These are phyloP conservation scores for Marmota monax DNA, from an alignment of 2,113 vertebrate species.

Conservation along the genomic window DNA sequence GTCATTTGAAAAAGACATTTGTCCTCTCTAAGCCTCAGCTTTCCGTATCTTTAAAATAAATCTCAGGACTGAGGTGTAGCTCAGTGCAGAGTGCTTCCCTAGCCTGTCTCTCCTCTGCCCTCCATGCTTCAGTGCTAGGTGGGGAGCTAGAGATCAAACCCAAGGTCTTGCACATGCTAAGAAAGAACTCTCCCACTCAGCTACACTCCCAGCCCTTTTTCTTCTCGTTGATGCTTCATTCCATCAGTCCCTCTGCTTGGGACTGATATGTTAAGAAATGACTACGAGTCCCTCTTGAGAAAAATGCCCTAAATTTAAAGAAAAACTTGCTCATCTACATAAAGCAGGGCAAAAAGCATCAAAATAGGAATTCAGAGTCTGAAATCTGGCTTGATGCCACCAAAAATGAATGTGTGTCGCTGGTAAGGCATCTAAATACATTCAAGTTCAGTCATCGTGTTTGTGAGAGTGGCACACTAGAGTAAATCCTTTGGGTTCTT, in stretches of 20 bases:
- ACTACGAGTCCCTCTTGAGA: background rate
- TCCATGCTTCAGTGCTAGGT: background rate
- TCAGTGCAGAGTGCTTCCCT: background rate
- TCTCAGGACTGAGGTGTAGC: background rate
- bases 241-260: background rate
- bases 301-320: constrained; percentile 14
- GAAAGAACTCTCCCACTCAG: background rate
- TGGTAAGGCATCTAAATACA: background rate
- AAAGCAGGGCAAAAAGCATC: background rate
- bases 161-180: background rate
- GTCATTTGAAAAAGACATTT: background rate
- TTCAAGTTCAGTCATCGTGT: background rate
- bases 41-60: background rate
- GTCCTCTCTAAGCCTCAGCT: background rate
- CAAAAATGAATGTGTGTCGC: background rate
- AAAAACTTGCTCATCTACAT: background rate
- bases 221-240: background rate
- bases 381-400: background rate
- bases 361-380: background rate
- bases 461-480: background rate
- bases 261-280: background rate
- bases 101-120: background rate
- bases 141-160: background rate
- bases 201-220: background rate
- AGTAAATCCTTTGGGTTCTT: background rate